phyloP scores from a whole-genome alignment of 2,888 invertebrate genomes.

The Aradus depressus region DNA sequence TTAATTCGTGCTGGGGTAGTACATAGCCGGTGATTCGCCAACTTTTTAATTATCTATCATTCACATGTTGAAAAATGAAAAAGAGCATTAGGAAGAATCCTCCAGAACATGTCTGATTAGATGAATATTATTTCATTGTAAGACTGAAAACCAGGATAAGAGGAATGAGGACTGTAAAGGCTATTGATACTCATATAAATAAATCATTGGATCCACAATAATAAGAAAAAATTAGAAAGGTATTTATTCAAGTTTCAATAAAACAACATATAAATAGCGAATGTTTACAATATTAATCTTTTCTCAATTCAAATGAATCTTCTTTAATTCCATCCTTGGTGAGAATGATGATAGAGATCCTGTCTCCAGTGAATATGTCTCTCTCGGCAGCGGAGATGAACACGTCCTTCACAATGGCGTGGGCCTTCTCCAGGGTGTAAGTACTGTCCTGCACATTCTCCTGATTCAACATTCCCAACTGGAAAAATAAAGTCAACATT shows the following conservation, averaged over 20 bases:
- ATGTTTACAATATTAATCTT: slow-evolving; percentile 53
- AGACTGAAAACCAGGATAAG: too few relatives aligned
- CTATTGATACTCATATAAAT: too few relatives aligned
- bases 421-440: slow-evolving; percentile 66
- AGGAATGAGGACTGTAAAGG: too few relatives aligned
- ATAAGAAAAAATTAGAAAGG: not conserved
- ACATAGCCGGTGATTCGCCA: too few relatives aligned
- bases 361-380: slow-evolving; percentile 95
- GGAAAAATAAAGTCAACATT: too few relatives aligned
- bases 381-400: slow-evolving; percentile 97
- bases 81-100: too few relatives aligned
- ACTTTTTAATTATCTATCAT: too few relatives aligned
- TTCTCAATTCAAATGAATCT: slow-evolving; percentile 63
- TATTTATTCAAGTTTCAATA: not conserved
- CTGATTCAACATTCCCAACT: slow-evolving; percentile 82
- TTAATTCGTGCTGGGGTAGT: too few relatives aligned
- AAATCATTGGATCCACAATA: not conserved
- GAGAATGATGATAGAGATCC: slow-evolving; percentile 71
- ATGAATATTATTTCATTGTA: too few relatives aligned
- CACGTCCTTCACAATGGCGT: slow-evolving; percentile 80
- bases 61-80: too few relatives aligned
- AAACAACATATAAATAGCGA: not conserved
- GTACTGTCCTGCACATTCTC: slow-evolving; percentile 52
- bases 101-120: too few relatives aligned
- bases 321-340: slow-evolving; percentile 75